Base-by-base conservation (phyloP, 2,797 vertebrate species). In the Sebastes taczanowskii region DNA sequence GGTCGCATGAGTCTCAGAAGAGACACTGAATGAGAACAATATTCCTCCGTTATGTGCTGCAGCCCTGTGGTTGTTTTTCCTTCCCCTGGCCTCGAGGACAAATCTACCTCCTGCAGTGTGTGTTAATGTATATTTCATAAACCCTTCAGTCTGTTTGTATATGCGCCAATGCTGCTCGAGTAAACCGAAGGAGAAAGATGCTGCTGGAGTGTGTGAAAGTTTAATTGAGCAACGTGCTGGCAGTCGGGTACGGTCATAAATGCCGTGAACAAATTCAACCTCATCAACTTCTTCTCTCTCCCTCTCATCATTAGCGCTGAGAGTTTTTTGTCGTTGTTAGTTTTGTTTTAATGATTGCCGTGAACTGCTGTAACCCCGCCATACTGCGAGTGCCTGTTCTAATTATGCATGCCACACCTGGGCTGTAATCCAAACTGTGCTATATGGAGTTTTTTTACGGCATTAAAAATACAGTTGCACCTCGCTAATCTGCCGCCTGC, bases 1-100 rank as follows among this genome's bases (percentile, higher is more conserved):
- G 87, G 60, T 84, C 83, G 82, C 90, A 92, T 90, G 88, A 92
- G 85, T 94, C 86, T 63, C 71, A 90, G 92, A 78, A 95, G 94
- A 95, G 94, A 95, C 76, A 58, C 91, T 95, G 84, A 88, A 71
- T 52, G 59, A 70, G 90, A 88, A 89, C 74, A 90, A 92, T 88
- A 49, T 82, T 73, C 71, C 52, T 85, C 85, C 85, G 88, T 93
- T 85, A 81, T 89, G 59, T 42, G 70, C 49, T 38, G 59, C 62
- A 52, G 71, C 71, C 22, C 55, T 64, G 30, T 72, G 29, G 76
- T 67, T 84, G 74, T 80, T 87, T 77, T 84, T 65, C 58, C 14
- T 30, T 13, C 14, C 52, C 5, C 3, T 13, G 27, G 59, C 34
- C 66, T 59, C 59, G 29, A 59, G 59, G 27, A 46, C 55, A 63